Evolutionary conservation across 2,888 invertebrate genomes (phyloP), one percentile per base, ranked within the genome.

Genomic region (Acanthopleura granulata): DNA sequence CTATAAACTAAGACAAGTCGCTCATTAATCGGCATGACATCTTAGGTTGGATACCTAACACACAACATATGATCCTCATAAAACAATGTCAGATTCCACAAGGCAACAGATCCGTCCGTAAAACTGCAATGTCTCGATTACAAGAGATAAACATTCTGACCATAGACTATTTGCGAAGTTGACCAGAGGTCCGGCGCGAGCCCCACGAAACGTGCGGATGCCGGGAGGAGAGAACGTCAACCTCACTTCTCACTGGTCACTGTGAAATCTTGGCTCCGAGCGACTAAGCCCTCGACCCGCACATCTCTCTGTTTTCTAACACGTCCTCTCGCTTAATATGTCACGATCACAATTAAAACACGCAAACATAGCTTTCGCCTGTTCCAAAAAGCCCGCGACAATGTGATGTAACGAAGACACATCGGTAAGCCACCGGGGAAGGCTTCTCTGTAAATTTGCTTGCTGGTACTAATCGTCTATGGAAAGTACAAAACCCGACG

Each of bases 291-390:
- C 6, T 27, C 6, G 29, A 9, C 66, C 27, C 66, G 14, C 66
- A 66, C 66, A 66, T 27, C 66, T 66, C 29, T 22, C 25, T 66
- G 66, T 66, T 66, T 66, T 66, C 29, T 66, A 27, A 27, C 66
- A 27, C 27, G 15, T 27, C 16, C 25, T 66, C 29, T 66, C 66
- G 18, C 27, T 66, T 27, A 66, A 22, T 6, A 6, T 6, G 66
- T 66, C 66, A 66, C 66, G 66, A 22, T 27, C 25, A 27, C 66
- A 66, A 66, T 66, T 66, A 66, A 22, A 16, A 66, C 66, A 27
- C 27, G 29, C 29, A 66, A 66, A 66, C 29, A 66, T 16, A 16
- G 66, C 29, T 22, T 66, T 57, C 22, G 57, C 57, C 6, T 18
- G 57, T 22, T 57, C 18, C 22, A 22, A 27, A 66, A 1, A 66